These are phyloP conservation scores for Theodoxus fluviatilis DNA, from an alignment of 2,888 invertebrate genomes.

Conservation along the genomic window DNA sequence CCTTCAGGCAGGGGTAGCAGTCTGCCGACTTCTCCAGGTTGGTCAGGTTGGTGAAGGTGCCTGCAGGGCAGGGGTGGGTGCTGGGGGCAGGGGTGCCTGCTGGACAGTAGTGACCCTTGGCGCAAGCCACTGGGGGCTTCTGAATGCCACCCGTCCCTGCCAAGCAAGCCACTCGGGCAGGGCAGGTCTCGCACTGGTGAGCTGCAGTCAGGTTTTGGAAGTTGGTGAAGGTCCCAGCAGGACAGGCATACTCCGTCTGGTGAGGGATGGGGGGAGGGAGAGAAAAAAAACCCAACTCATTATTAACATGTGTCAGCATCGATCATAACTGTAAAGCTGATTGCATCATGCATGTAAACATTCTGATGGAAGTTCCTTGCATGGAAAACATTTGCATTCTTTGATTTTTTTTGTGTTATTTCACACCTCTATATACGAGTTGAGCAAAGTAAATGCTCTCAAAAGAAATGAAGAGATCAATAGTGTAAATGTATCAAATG, in stretches of 20 bases:
- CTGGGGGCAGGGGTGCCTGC: slow-evolving; percentile 49
- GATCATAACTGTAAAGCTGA: no score
- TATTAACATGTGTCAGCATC: no score
- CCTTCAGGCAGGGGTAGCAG: slow-evolving; percentile 55
- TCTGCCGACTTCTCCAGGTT: slow-evolving; percentile 53
- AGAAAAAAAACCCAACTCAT: no score
- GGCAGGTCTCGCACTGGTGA: slow-evolving; percentile 56
- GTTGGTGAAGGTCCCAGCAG: slow-evolving; percentile 58
- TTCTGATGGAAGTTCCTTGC: no score
- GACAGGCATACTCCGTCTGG: slow-evolving; percentile 58
- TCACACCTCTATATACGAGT: no score
- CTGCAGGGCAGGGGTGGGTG: slow-evolving; percentile 60
- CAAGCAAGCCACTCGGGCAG: slow-evolving; percentile 49
- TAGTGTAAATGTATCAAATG: no score
- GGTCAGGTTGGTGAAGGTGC: slow-evolving; percentile 58
- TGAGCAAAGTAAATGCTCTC: no score
- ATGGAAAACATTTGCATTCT: no score
- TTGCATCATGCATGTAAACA: no score
- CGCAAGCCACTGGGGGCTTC: slow-evolving; percentile 58
- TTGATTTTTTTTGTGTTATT: no score
- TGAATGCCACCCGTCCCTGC: slow-evolving; percentile 59
- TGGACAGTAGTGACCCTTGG: slow-evolving; percentile 58
- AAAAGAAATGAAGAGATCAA: no score
- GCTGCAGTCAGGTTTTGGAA: slow-evolving; percentile 54
- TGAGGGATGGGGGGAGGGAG: no score